Conservation (phyloP, 2,113 vertebrate genomes). For the Nettapus auritus region DNA sequence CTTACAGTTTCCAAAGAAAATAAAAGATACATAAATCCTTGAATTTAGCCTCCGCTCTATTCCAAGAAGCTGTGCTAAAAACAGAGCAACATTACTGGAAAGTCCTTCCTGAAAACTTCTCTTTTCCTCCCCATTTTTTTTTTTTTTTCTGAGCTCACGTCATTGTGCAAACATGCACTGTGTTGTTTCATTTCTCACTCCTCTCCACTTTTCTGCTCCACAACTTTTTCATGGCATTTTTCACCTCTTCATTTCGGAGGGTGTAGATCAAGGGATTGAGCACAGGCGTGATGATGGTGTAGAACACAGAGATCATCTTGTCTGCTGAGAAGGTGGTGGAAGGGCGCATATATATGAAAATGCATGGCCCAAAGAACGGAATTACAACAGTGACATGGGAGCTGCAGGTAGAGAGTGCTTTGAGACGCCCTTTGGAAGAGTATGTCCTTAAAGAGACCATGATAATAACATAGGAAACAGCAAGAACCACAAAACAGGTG, state of each 20-base stretch:
- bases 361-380: slow-evolving; percentile 52
- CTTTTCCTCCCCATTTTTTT: no score
- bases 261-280: slow-evolving; percentile 73
- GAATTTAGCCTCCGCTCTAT: neutral
- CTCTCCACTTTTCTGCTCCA: neutral
- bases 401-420: slow-evolving; percentile 51
- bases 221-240: neutral
- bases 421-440: slow-evolving; percentile 1
- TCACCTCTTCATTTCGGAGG: slow-evolving; percentile 66
- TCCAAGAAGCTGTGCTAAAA: neutral
- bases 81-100: neutral
- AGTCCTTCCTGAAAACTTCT: neutral
- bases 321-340: slow-evolving; percentile 62
- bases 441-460: slow-evolving; percentile 35
- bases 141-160: neutral
- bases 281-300: slow-evolving; percentile 63
- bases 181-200: neutral
- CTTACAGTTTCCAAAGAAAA: neutral
- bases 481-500: neutral
- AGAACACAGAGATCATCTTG: slow-evolving; percentile 64
- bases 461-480: slow-evolving; percentile 35
- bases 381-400: slow-evolving; percentile 52
- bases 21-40: neutral
- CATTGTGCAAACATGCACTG: neutral
- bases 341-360: slow-evolving; percentile 67